A percentile compares a stretch with the other conserved stretches of the same genome.
Evolutionary conservation across 2,797 vertebrate genomes (phyloP).

Genomic region (Lepilemur septentrionalis): DNA sequence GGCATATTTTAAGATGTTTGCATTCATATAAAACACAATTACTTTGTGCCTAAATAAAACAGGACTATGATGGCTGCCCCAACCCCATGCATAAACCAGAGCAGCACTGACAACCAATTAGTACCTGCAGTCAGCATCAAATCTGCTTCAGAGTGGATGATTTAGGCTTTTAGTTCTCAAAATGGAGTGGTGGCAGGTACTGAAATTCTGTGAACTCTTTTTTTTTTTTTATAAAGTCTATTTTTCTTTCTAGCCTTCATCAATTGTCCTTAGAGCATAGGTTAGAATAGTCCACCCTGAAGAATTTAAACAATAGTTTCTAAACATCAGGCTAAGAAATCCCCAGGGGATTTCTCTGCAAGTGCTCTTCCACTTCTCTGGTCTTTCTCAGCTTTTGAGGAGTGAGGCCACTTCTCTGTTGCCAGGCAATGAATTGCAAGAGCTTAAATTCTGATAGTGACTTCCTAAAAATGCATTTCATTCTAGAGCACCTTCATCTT

Average conservation of each 20-base stretch:
- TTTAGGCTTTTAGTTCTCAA: neutral
- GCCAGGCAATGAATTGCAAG: constrained; percentile 35
- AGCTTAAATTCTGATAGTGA: constrained; percentile 32
- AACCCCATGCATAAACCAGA: neutral
- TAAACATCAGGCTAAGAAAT: constrained; percentile 48
- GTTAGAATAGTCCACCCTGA: neutral
- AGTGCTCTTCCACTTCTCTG: neutral
- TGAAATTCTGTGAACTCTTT: neutral
- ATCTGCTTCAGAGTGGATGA: neutral
- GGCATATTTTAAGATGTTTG: neutral
- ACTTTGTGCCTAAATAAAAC: neutral
- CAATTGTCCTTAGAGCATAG: neutral
- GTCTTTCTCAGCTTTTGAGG: constrained; percentile 52
- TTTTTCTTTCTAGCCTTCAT: neutral
- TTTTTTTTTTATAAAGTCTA: neutral
- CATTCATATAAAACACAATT: neutral
- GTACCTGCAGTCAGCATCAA: neutral
- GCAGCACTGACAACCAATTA: neutral
- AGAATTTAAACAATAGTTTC: neutral
- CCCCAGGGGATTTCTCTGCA: neutral
- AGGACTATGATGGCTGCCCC: neutral
- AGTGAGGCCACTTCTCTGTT: constrained; percentile 16
- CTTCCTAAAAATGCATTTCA: neutral
- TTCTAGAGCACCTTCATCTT: neutral
- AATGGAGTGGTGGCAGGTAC: neutral